Evolutionary conservation across 2,797 vertebrate species (phyloP).

Genomic region (Poecilia picta): DNA sequence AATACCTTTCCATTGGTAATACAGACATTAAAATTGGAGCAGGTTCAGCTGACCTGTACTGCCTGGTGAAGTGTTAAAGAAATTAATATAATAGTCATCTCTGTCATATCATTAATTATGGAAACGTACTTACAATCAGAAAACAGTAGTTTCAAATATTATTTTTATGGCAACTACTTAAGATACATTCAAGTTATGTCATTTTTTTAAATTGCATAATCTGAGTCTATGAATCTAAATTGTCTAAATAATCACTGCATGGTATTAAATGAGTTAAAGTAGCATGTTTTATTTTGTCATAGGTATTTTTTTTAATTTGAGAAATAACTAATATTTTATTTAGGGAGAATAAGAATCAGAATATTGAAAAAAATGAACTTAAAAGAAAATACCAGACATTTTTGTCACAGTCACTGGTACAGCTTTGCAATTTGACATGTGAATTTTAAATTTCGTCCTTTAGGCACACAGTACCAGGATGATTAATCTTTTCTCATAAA

Average conservation of each 20-base stretch:
- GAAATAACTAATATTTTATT: background rate
- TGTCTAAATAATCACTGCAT: background rate
- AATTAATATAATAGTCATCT: constrained; percentile 37
- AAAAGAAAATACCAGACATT: background rate
- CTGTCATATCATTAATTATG: constrained; percentile 25
- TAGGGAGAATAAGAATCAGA: background rate
- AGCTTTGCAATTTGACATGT: background rate
- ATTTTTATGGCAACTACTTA: constrained; percentile 6
- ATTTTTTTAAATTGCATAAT: background rate
- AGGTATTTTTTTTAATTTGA: background rate
- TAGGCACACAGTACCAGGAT: constrained; percentile 22
- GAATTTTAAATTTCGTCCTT: constrained; percentile 8
- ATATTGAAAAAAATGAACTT: background rate
- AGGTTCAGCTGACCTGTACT: constrained; percentile 61
- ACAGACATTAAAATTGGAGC: constrained; percentile 74
- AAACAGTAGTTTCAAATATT: background rate
- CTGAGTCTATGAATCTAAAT: background rate
- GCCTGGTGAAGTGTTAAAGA: constrained; percentile 55
- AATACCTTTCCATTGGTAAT: constrained; percentile 74
- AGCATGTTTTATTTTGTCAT: background rate
- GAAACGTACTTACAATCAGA: constrained; percentile 16
- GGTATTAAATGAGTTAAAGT: background rate
- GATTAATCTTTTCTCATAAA: constrained; percentile 38
- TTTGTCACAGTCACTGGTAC: background rate
- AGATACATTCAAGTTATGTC: constrained; percentile 13